Evolutionary conservation across 1,140 invertebrate genomes (phyloP).

Genomic region (Helicoverpa armigera): DNA sequence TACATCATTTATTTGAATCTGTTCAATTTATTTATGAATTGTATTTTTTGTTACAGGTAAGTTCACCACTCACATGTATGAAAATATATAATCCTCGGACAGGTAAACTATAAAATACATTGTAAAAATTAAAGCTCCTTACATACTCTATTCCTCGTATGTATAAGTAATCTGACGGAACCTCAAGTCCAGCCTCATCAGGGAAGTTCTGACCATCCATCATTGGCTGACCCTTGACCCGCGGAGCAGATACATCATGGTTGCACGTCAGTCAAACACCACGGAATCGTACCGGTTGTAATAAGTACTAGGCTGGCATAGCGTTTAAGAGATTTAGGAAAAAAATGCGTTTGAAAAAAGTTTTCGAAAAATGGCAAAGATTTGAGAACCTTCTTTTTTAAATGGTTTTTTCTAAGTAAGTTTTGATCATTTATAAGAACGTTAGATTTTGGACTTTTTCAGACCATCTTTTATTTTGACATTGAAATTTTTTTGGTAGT

Average conservation of each 20-base stretch:
- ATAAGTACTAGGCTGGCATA: not conserved
- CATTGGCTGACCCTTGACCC: slow-evolving; percentile 2
- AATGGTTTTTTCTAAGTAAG: too few relatives aligned
- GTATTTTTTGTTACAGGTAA: slow-evolving; percentile 36
- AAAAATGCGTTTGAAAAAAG: not conserved
- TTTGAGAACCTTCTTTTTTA: too few relatives aligned
- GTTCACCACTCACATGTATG: not conserved
- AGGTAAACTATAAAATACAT: not conserved
- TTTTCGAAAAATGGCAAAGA: too few relatives aligned
- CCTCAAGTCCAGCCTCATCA: not conserved
- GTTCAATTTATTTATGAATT: not conserved
- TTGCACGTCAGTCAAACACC: slow-evolving; percentile 14
- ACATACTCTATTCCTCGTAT: not conserved
- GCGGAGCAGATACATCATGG: not conserved
- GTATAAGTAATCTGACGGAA: slow-evolving; percentile 1
- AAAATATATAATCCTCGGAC: not conserved
- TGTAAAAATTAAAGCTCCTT: not conserved
- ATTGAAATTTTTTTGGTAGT: too few relatives aligned
- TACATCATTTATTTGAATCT: not conserved
- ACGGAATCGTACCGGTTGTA: not conserved
- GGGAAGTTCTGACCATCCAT: slow-evolving; percentile 13
- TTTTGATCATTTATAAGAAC: too few relatives aligned
- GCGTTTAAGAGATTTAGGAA: not conserved
- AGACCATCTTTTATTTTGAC: too few relatives aligned
- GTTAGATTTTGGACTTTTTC: too few relatives aligned